Conservation (phyloP, 2,888 invertebrate species). For the Dioctria rufipes region DNA sequence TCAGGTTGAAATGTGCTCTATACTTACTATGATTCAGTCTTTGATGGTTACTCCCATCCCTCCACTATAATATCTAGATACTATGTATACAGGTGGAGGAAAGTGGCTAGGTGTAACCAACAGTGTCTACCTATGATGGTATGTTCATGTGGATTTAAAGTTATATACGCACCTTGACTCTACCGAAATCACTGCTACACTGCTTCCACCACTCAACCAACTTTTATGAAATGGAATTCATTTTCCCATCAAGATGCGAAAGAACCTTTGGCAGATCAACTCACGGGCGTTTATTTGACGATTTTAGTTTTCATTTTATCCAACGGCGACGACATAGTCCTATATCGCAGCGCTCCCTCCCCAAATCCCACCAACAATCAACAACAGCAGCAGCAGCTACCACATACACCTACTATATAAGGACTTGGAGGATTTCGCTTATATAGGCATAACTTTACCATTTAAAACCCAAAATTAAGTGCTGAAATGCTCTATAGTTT, state of each 20-base stretch:
- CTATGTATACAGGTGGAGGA: not conserved
- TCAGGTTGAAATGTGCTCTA: not conserved
- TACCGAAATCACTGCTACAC: conserved; percentile 15
- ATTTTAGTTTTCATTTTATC: conserved; percentile 21
- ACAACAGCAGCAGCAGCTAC: not conserved
- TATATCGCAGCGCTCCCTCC: no score
- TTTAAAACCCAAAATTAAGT: conserved; percentile 42
- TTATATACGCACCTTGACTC: conserved; percentile 22
- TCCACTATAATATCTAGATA: not conserved
- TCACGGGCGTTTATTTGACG: conserved; percentile 18
- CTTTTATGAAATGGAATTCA: not conserved
- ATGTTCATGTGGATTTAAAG: conserved; percentile 39
- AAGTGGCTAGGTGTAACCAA: conserved; percentile 35
- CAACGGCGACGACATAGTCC: not conserved
- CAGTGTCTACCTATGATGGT: not conserved
- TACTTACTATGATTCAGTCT: not conserved
- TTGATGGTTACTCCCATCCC: conserved; percentile 8
- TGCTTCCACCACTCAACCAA: not conserved
- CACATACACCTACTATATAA: no score
- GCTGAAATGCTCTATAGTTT: conserved; percentile 18
- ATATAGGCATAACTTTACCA: conserved; percentile 36
- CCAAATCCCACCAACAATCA: not conserved
- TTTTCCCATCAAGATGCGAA: conserved; percentile 22
- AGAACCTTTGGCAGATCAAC: conserved; percentile 37
- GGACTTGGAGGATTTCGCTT: not conserved